Conservation (phyloP, 1,140 invertebrate species). For the Drosophila micromelanica region DNA sequence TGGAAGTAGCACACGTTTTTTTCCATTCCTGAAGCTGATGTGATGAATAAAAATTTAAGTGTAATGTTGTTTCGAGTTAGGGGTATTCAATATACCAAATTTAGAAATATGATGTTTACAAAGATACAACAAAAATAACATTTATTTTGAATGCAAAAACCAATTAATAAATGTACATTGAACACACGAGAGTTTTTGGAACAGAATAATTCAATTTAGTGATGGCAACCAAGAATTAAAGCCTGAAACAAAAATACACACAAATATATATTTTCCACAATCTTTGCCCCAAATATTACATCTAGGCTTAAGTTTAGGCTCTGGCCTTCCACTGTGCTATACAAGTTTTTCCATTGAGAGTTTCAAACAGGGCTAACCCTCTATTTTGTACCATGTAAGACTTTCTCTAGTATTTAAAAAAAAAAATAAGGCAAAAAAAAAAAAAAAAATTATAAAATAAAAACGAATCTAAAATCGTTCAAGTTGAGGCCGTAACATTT, state of each 20-base stretch:
- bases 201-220: background rate
- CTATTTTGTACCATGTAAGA: constrained; percentile 55
- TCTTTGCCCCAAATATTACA: constrained; percentile 47
- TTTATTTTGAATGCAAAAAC: constrained; percentile 8
- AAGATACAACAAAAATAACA: background rate
- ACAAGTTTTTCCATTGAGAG: constrained; percentile 34
- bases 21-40: constrained; percentile 40
- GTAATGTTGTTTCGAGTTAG: constrained; percentile 21
- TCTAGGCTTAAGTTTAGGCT: constrained; percentile 40
- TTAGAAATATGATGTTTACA: constrained; percentile 1
- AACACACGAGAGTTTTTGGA: constrained; percentile 9
- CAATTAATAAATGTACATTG: background rate
- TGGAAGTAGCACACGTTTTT: constrained; percentile 32
- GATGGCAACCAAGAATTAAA: constrained; percentile 1
- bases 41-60: constrained; percentile 39
- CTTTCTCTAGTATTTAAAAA: constrained; percentile 51
- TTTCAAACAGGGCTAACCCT: constrained; percentile 42
- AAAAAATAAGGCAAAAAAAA: constrained; percentile 11
- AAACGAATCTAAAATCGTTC: constrained; percentile 1
- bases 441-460: too few species aligned
- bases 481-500: constrained; percentile 58
- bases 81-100: constrained; percentile 9
- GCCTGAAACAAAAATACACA: constrained; percentile 6
- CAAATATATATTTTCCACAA: constrained; percentile 35
- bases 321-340: constrained; percentile 8